Conservation (phyloP, 2,888 invertebrate species). For the Sicus ferrugineus region DNA sequence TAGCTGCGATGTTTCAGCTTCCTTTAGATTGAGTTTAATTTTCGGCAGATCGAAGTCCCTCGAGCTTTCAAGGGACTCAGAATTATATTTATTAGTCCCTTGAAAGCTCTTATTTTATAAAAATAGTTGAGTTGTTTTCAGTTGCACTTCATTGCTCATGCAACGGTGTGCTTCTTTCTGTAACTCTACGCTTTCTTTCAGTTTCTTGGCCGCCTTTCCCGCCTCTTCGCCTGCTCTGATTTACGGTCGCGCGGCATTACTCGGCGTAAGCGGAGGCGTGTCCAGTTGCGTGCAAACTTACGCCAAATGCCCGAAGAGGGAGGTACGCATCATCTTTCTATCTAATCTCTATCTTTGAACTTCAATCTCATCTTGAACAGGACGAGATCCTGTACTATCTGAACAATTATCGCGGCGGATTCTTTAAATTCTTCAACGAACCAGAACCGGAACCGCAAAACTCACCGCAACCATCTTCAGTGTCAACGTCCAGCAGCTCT, state of each 20-base stretch:
- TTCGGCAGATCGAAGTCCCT: no score
- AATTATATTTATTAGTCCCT: no score
- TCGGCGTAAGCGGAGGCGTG: conserved; percentile 72
- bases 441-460: conserved; percentile 56
- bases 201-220: conserved; percentile 61
- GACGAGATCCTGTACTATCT: conserved; percentile 78
- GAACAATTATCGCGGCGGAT: conserved; percentile 86
- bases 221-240: conserved; percentile 71
- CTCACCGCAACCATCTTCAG: conserved; percentile 44
- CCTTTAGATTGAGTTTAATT: no score
- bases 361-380: conserved; percentile 55
- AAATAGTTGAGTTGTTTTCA: no score
- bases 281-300: conserved; percentile 68
- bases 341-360: not conserved
- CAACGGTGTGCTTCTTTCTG: not conserved
- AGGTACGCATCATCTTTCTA: conserved; percentile 48
- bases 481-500: conserved; percentile 39
- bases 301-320: conserved; percentile 76
- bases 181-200: no score
- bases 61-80: no score
- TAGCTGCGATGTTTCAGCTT: not conserved
- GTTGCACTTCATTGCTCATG: conserved; percentile 6
- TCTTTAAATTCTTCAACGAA: conserved; percentile 79
- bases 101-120: no score
- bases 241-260: conserved; percentile 78